phyloP scores from a whole-genome alignment of 2,888 invertebrate species.

The Esperia sulphurella region DNA sequence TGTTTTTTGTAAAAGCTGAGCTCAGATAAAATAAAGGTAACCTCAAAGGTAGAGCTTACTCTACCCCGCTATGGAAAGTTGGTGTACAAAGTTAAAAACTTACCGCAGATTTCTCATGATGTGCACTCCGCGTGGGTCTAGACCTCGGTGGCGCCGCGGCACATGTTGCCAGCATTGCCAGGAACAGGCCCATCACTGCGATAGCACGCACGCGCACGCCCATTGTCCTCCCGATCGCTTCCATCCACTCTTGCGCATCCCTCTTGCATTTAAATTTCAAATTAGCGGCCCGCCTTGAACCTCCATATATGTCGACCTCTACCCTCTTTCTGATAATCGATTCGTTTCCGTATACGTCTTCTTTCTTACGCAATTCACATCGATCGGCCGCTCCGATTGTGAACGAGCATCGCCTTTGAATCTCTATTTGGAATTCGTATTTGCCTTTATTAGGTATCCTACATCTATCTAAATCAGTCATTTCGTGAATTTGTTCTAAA shows the following conservation, averaged over 20 bases:
- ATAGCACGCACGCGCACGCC: constrained; percentile 47
- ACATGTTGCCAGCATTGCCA: constrained; percentile 50
- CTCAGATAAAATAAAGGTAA: constrained; percentile 16
- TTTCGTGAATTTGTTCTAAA: constrained; percentile 48
- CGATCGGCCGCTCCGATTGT: constrained; percentile 31
- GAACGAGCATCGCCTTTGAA: constrained; percentile 42
- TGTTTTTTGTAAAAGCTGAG: constrained; percentile 27
- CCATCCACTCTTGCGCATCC: constrained; percentile 48
- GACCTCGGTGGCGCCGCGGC: constrained; percentile 42
- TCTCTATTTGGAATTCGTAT: constrained; percentile 43
- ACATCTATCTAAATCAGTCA: constrained; percentile 69
- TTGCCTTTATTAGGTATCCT: constrained; percentile 46
- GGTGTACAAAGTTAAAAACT: constrained; percentile 28
- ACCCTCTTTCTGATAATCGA: constrained; percentile 59
- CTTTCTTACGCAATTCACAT: constrained; percentile 53
- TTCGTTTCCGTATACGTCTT: constrained; percentile 58
- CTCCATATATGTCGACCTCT: constrained; percentile 51
- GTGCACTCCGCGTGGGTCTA: constrained; percentile 43
- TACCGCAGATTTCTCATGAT: constrained; percentile 55
- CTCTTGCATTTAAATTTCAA: constrained; percentile 65
- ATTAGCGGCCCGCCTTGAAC: constrained; percentile 54
- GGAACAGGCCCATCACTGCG: constrained; percentile 48
- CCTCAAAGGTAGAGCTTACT: constrained; percentile 6
- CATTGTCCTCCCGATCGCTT: constrained; percentile 59
- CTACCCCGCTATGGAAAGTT: not conserved